phyloP scores from a whole-genome alignment of 2,113 vertebrate genomes.

The Percopsis transmontana region DNA sequence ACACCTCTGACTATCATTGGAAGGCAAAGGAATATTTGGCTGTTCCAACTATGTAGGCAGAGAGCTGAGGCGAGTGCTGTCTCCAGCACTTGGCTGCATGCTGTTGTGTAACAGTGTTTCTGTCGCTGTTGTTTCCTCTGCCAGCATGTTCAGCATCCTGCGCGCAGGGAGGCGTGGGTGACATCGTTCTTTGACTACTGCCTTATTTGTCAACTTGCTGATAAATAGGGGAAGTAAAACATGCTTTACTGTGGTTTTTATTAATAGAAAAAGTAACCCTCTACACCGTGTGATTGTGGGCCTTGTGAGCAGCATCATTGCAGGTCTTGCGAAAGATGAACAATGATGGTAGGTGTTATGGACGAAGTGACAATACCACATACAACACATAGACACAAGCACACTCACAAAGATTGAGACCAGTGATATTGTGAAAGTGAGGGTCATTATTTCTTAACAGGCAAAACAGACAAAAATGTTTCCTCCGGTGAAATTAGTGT shows the following conservation, averaged over 20 bases:
- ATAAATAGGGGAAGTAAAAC: constrained; percentile 62
- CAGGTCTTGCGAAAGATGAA: not conserved
- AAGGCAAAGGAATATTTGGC: no score
- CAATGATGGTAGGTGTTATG: not conserved
- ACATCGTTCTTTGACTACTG: constrained; percentile 52
- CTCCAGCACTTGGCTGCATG: constrained; percentile 42
- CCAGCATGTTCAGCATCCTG: constrained; percentile 65
- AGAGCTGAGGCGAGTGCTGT: constrained; percentile 54
- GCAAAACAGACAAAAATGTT: constrained; percentile 36
- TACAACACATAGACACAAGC: constrained; percentile 5
- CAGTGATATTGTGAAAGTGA: constrained; percentile 22
- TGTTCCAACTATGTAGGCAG: not conserved
- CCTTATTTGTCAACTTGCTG: constrained; percentile 30
- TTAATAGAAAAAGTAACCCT: not conserved
- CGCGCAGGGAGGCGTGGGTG: constrained; percentile 45
- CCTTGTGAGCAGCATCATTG: not conserved
- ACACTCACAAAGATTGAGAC: constrained; percentile 7
- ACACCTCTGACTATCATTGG: no score
- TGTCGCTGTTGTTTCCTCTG: constrained; percentile 54
- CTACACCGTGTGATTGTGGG: not conserved
- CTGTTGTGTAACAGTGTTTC: constrained; percentile 55
- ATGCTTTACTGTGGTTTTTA: constrained; percentile 48
- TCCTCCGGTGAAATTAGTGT: constrained; percentile 45
- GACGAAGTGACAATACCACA: not conserved
- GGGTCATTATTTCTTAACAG: constrained; percentile 18